Evolutionary conservation across 1,140 invertebrate genomes (phyloP).

Genomic region (Geopemphigus sp.): DNA sequence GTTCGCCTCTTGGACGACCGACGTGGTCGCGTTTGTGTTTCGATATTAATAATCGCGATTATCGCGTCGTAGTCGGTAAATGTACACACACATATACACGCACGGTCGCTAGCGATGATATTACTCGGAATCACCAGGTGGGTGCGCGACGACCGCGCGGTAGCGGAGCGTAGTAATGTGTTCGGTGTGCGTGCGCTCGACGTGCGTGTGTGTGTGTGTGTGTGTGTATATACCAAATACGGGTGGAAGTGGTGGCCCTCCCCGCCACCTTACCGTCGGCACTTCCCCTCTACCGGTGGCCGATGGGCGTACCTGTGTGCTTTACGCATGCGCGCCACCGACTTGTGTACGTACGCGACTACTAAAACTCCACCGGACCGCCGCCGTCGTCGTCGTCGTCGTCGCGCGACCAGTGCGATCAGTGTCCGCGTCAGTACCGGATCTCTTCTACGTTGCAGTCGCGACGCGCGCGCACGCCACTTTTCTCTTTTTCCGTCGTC

Average conservation of each 20-base stretch:
- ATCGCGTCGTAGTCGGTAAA: not conserved
- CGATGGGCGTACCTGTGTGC: constrained; percentile 47
- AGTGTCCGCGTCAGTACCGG: constrained; percentile 48
- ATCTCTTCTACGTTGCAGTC: constrained; percentile 39
- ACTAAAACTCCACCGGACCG: constrained; percentile 10
- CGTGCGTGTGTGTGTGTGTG: not conserved
- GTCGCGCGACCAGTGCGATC: constrained; percentile 34
- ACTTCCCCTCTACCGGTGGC: constrained; percentile 46
- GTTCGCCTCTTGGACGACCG: too few species aligned
- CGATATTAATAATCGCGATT: too few species aligned
- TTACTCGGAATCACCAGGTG: constrained; percentile 38
- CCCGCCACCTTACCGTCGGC: constrained; percentile 50
- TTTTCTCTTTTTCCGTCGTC: constrained; percentile 15
- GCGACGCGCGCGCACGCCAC: constrained; percentile 14
- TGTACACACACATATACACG: not conserved
- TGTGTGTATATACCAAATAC: not conserved
- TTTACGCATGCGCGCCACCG: constrained; percentile 27
- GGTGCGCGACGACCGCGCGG: constrained; percentile 13
- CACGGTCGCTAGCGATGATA: not conserved
- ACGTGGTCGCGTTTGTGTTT: too few species aligned
- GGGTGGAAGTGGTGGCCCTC: constrained; percentile 54
- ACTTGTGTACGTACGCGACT: not conserved
- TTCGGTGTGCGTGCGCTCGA: too few species aligned
- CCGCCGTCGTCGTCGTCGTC: too few species aligned
- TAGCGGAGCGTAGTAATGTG: too few species aligned